Evolutionary conservation across 2,797 vertebrate genomes (phyloP).

Genomic region (Clangula hyemalis): DNA sequence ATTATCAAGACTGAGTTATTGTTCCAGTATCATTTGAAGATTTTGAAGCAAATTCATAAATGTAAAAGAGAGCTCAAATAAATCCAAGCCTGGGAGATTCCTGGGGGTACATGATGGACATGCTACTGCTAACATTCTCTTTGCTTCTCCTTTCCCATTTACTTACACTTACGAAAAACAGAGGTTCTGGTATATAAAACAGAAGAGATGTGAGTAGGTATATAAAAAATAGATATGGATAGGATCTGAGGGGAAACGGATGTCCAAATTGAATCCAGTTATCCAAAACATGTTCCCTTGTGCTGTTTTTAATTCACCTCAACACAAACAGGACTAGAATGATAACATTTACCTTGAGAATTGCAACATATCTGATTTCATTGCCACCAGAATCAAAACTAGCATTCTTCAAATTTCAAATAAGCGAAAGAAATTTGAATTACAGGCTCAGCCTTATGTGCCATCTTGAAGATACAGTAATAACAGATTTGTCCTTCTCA

Average conservation of each 20-base stretch:
- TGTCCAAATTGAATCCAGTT: background rate
- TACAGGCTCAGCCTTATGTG: background rate
- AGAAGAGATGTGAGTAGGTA: background rate
- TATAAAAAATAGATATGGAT: background rate
- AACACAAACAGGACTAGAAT: background rate
- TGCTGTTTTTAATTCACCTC: background rate
- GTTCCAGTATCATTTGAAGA: background rate
- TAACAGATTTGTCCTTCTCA: background rate
- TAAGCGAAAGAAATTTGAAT: background rate
- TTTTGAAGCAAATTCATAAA: background rate
- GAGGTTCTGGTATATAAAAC: background rate
- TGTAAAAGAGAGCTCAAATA: background rate
- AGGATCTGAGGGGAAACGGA: background rate
- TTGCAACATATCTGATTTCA: background rate
- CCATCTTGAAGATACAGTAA: background rate
- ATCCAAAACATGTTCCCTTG: background rate
- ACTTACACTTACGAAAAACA: background rate
- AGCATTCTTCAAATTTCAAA: background rate
- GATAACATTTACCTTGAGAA: background rate
- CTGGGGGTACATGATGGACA: background rate
- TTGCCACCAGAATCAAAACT: background rate
- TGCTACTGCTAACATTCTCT: background rate
- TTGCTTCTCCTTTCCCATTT: background rate
- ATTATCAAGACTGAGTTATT: background rate
- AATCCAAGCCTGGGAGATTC: background rate